Base-by-base conservation (phyloP, 2,113 vertebrate genomes). In the Monopterus albus region DNA sequence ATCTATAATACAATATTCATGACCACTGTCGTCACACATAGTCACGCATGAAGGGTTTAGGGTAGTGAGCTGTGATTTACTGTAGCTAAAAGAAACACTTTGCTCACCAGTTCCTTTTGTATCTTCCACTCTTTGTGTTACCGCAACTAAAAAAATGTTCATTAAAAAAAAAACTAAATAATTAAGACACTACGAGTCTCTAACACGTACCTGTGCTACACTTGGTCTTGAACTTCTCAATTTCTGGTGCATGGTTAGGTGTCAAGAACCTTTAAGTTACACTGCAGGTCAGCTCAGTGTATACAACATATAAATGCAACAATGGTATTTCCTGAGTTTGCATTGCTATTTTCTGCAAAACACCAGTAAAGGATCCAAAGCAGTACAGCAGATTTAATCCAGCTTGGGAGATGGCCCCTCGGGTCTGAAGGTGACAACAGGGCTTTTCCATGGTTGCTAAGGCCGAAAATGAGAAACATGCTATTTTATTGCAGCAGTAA, bases 401-500 rank as follows among this genome's bases (percentile, higher is more conserved):
- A 53, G 17, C 17, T 8, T 13, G 21, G 62, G 58, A 25, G 23
- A 35, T n/a, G 21, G 18, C 28, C 39, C 28, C 29, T 5, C n/a
- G 36, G 28, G 61, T 64, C 38, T 58, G 72, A 79, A 83, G 72
- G 72, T 83, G 81, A 81, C 61, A 53, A 61, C 17, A 1, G 11
- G 77, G 72, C 72, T 74, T 81, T 67, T 26, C 64, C 12, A 40
- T 18, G 42, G 56, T 63, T 51, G 18, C 47, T 23, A 33, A 76
- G 70, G 80, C 80, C 36, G 51, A 75, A n/a, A 60, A 78, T 56
- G 69, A 82, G 73, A 85, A 72, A 59, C 25, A 26, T 33, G 46
- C 51, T 57, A 58, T 83, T 90, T 91, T 85, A 87, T 62, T 81
- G 82, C 75, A 28, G 39, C 68, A 51, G 85, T 84, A 87, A 89